Conservation (phyloP, 2,113 vertebrate species). For the Verasper variegatus region DNA sequence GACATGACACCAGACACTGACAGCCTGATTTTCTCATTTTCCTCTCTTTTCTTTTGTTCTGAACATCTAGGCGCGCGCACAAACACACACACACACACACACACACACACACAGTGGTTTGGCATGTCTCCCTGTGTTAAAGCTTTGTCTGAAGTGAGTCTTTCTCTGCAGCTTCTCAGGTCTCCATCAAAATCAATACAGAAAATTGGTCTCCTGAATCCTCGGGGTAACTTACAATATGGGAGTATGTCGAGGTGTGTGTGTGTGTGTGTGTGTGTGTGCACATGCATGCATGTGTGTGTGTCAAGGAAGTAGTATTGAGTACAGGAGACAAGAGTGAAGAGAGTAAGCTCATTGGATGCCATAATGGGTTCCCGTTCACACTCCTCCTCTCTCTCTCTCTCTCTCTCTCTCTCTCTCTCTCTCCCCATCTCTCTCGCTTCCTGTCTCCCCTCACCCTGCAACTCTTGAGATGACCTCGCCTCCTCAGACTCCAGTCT, state of each 20-base stretch:
- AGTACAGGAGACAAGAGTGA: slow-evolving; percentile 53
- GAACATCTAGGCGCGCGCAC: not conserved
- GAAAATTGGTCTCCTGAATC: slow-evolving; percentile 63
- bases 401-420: slow-evolving; percentile 6
- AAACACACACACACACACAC: slow-evolving; percentile 8
- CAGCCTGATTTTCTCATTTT: not conserved
- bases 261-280: slow-evolving; percentile 7
- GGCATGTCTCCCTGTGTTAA: slow-evolving; percentile 41
- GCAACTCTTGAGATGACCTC: slow-evolving; percentile 50
- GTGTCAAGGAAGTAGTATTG: slow-evolving; percentile 45
- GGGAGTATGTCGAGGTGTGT: slow-evolving; percentile 23
- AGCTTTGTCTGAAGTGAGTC: slow-evolving; percentile 58
- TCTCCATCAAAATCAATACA: slow-evolving; percentile 77
- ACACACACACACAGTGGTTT: not conserved
- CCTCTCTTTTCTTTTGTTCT: not conserved
- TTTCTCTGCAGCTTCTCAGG: slow-evolving; percentile 59
- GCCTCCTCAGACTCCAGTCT: slow-evolving; percentile 49
- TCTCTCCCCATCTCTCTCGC: not conserved
- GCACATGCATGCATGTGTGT: slow-evolving; percentile 11
- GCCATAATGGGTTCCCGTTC: slow-evolving; percentile 68
- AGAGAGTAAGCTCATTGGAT: slow-evolving; percentile 58
- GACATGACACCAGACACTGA: not conserved
- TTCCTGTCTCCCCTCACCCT: slow-evolving; percentile 1
- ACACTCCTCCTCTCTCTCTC: slow-evolving; percentile 9
- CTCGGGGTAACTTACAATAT: slow-evolving; percentile 56